Percentiles rank a stretch among this genome's conserved stretches.
phyloP scores from a whole-genome alignment of 1,140 invertebrate genomes.

The Zaprionus taronus region DNA sequence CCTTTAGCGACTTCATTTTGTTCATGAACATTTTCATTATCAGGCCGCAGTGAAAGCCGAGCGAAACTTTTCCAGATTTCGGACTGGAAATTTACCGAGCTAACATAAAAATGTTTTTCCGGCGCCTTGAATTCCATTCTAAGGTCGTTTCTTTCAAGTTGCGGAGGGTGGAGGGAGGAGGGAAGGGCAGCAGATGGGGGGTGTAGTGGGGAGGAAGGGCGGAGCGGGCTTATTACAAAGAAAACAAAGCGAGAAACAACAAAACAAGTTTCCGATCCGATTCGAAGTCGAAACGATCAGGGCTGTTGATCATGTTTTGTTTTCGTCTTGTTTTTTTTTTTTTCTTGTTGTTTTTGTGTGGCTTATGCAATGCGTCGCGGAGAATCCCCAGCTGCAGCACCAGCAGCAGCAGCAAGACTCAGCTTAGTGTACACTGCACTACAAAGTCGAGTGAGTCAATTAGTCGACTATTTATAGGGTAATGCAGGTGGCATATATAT shows the following conservation, averaged over 20 bases:
- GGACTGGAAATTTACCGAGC: conserved; percentile 59
- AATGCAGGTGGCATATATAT: not conserved
- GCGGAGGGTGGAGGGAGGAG: not conserved
- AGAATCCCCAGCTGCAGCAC: conserved; percentile 20
- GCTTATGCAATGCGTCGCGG: conserved; percentile 32
- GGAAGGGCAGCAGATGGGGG: not conserved
- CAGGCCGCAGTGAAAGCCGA: conserved; percentile 22
- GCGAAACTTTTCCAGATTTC: conserved; percentile 13
- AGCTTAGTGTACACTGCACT: conserved; percentile 20
- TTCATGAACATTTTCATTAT: conserved; percentile 4
- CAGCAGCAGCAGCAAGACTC: not conserved
- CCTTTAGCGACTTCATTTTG: not conserved
- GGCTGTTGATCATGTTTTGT: conserved; percentile 26
- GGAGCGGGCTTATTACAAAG: conserved; percentile 1
- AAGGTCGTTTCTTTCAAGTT: conserved; percentile 52
- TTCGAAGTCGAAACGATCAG: conserved; percentile 15
- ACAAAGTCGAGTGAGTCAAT: not conserved
- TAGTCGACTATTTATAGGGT: not conserved
- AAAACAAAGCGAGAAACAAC: conserved; percentile 18
- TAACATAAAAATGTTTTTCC: conserved; percentile 38
- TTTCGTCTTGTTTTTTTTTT: conserved; percentile 12
- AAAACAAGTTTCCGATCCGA: conserved; percentile 34
- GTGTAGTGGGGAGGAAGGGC: not conserved
- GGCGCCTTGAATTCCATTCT: conserved; percentile 69
- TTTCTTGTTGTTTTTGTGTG: conserved; percentile 23